These are phyloP conservation scores for Phyllotreta cruciferae DNA, from an alignment of 2,888 invertebrate genomes.

Conservation along the genomic window DNA sequence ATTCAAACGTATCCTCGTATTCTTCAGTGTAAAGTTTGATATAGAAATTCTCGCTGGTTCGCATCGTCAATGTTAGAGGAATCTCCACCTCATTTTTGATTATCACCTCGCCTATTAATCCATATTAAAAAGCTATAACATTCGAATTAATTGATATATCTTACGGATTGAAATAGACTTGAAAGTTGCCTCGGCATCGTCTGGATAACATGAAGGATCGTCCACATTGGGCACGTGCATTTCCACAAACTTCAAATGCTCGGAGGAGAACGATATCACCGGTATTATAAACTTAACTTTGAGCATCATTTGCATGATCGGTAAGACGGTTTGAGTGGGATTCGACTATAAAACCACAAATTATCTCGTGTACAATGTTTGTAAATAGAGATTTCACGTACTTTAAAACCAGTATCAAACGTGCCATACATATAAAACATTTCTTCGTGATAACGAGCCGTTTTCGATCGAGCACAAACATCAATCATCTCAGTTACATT, in stretches of 20 bases:
- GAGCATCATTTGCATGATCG: slow-evolving; percentile 44
- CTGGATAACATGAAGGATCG: slow-evolving; percentile 21
- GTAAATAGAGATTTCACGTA: slow-evolving; percentile 54
- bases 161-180: slow-evolving; percentile 4
- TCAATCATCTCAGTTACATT: slow-evolving; percentile 56
- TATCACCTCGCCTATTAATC: slow-evolving; percentile 65
- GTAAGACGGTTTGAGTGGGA: slow-evolving; percentile 36
- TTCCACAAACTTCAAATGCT: slow-evolving; percentile 60
- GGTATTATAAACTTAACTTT: slow-evolving; percentile 68
- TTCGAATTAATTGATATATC: not conserved
- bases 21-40: slow-evolving; percentile 29
- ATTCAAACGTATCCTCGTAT: not conserved
- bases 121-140: no score
- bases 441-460: slow-evolving; percentile 62
- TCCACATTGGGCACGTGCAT: slow-evolving; percentile 12
- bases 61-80: slow-evolving; percentile 34
- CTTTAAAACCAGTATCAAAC: slow-evolving; percentile 63
- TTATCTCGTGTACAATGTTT: slow-evolving; percentile 54
- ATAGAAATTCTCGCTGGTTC: slow-evolving; percentile 38
- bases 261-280: slow-evolving; percentile 63
- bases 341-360: slow-evolving; percentile 50
- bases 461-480: slow-evolving; percentile 45
- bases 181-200: slow-evolving; percentile 1
- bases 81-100: slow-evolving; percentile 66
- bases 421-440: slow-evolving; percentile 66